Evolutionary conservation across 1,140 invertebrate species (phyloP), one percentile per base, ranked within the genome.

Genomic region (Thrips palmi): DNA sequence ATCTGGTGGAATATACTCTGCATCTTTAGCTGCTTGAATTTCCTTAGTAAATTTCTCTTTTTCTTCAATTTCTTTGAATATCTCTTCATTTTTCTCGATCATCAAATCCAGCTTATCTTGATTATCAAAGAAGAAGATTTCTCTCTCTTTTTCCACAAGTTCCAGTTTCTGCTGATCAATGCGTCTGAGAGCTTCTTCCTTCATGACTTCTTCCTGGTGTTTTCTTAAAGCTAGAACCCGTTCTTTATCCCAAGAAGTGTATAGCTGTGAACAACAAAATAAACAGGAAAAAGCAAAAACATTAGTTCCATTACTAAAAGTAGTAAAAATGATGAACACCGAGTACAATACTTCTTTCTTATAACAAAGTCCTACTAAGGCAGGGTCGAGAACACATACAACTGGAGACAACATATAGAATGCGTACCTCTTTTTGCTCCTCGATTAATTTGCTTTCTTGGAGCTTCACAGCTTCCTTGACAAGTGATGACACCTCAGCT

Each of bases 101-200:
- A 67, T 45, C 10, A 83, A 53, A 50, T 83, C 77, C 39, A 82
- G 69, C 47, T 72, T 50, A 31, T 80, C 71, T 51, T 80, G 67
- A 48, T 76, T 72, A 33, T 82, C 75, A 57, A 83, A 82, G 62
- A 76, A 84, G 60, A 76, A 82, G 21, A 84, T 56, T 39, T 71
- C 62, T 47, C 69, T 64, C 49, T 81, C 76, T 48, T 62, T 62
- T n/a, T 59, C 45, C 28, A 61, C 32, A 23, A 83, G 49, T 4
- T 67, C 53, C 32, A 64, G 56, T 47, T 76, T 67, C 14, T 71
- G 65, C 23, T 63, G 49, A 44, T 70, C 51, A 33, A 85, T 64
- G 33, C 65, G 55, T 35, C 64, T 47, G 17, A 73, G 52, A 36
- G 68, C 61, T 47, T 63, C 50, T 31, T 58, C 52, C 47, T 51